A percentile compares a stretch with the other conserved stretches of the same genome.
phyloP scores from a whole-genome alignment of 1,140 invertebrate species.

The Monochamus saltuarius region DNA sequence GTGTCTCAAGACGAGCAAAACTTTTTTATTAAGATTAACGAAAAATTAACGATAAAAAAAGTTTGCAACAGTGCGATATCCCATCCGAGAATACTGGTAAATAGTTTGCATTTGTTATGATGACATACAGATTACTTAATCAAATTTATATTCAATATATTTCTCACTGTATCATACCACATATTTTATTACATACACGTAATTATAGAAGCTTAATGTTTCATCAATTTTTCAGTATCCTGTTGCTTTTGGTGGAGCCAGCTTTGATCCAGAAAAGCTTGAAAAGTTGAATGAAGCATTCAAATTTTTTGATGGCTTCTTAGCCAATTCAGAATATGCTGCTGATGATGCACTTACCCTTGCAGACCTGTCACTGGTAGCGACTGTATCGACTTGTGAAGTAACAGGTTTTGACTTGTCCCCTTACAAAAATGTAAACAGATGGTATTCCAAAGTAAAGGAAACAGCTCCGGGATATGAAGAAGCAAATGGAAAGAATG shows the following conservation, averaged over 20 bases:
- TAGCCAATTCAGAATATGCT: constrained; percentile 64
- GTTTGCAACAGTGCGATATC: too few relatives aligned
- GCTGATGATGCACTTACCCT: constrained; percentile 71
- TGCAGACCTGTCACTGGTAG: constrained; percentile 67
- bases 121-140: too few relatives aligned
- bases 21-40: too few relatives aligned
- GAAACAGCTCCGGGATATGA: constrained; percentile 68
- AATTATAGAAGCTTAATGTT: too few relatives aligned
- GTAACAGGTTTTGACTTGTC: constrained; percentile 65
- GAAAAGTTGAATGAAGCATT: constrained; percentile 65
- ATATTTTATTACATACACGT: too few relatives aligned
- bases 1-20: too few relatives aligned
- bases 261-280: constrained; percentile 64
- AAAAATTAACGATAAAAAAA: too few relatives aligned
- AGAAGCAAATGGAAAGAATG: constrained; percentile 64
- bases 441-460: constrained; percentile 71
- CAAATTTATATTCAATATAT: too few relatives aligned
- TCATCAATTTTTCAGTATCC: constrained; percentile 61
- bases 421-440: constrained; percentile 66
- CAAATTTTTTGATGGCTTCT: constrained; percentile 65
- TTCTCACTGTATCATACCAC: too few relatives aligned
- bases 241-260: constrained; percentile 62
- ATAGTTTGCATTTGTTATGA: too few relatives aligned
- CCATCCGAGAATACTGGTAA: too few relatives aligned
- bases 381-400: constrained; percentile 66